Conservation (phyloP, 2,797 vertebrate species). For the Peromyscus nudipes region DNA sequence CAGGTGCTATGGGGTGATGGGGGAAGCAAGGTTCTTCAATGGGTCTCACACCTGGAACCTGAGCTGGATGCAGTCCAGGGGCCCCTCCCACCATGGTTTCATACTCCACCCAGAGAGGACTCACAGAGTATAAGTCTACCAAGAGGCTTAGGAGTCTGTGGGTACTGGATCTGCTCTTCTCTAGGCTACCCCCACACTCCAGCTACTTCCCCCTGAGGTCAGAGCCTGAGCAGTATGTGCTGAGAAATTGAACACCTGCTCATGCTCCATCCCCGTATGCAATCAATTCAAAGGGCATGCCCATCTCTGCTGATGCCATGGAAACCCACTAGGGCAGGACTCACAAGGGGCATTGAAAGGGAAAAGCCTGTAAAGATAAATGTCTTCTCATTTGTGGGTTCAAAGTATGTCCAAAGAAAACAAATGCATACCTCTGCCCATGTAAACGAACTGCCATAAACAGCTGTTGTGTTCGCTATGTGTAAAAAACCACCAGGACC, state of each 20-base stretch:
- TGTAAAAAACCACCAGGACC: neutral
- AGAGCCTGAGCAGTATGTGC: neutral
- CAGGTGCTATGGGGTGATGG: neutral
- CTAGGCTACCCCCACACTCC: neutral
- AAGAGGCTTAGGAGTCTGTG: neutral
- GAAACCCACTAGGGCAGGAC: neutral
- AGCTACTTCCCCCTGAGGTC: neutral
- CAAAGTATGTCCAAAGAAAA: conserved; percentile 62
- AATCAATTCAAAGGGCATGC: neutral
- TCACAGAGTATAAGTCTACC: neutral
- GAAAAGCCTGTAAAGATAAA: conserved; percentile 47
- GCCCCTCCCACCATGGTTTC: neutral
- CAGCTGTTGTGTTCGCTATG: neutral
- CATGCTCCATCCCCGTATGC: neutral
- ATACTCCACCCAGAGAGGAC: neutral
- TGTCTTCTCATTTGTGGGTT: conserved; percentile 43
- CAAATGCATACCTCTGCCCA: neutral
- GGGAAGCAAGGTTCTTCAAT: neutral
- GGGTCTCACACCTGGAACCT: neutral
- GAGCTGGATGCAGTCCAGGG: neutral
- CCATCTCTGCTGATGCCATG: neutral
- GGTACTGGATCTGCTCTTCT: neutral
- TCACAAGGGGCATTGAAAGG: neutral
- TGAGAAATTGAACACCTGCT: neutral
- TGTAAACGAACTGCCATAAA: neutral